phyloP scores from a whole-genome alignment of 2,797 vertebrate genomes.

The Mus spretus region DNA sequence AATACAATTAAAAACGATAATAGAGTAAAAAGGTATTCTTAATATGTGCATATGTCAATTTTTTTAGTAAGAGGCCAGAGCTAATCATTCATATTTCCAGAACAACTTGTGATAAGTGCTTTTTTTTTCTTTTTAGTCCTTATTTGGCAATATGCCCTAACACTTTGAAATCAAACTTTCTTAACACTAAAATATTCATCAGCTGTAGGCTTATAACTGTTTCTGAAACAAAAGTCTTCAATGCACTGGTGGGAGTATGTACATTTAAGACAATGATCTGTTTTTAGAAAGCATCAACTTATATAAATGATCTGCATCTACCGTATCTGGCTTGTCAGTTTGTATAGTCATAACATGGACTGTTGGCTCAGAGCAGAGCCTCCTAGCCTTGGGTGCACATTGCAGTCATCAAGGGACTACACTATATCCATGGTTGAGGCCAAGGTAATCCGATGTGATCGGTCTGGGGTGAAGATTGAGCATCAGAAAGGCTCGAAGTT shows the following conservation, averaged over 20 bases:
- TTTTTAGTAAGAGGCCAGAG: background rate
- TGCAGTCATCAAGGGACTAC: background rate
- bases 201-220: background rate
- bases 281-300: background rate
- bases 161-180: constrained; percentile 37
- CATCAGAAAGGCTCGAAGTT: background rate
- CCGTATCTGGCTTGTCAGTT: background rate
- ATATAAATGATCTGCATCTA: background rate
- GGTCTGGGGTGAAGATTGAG: background rate
- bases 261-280: background rate
- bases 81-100: background rate
- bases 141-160: constrained; percentile 30
- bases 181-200: background rate
- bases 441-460: background rate
- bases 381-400: background rate
- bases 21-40: background rate
- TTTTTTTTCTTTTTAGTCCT: background rate
- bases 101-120: background rate
- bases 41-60: background rate
- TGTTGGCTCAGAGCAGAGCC: background rate
- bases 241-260: background rate
- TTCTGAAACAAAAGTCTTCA: constrained; percentile 15
- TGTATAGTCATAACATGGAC: background rate
- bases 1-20: background rate
- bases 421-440: background rate